Base-by-base conservation (phyloP, 2,113 vertebrate genomes). In the Sylvilagus bachmani region DNA sequence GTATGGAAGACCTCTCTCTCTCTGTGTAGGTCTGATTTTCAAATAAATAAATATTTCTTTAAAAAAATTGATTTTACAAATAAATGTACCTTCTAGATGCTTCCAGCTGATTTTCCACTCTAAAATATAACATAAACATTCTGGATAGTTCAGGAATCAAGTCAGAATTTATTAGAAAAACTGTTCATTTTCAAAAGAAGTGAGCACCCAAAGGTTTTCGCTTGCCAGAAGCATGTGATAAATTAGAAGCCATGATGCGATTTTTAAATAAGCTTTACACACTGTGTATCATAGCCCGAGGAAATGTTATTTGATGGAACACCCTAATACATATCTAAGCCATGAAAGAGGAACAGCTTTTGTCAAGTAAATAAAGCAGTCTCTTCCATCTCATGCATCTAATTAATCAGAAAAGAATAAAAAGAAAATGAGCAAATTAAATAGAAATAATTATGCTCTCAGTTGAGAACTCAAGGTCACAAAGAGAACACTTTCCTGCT, bases 341-440 rank as follows among this genome's bases (percentile, higher is more conserved):
- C 95, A 95, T 78, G 96, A 94, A 93, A 86, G 36, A 89, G 77
- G 67, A 97, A 97, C 81, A 96, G 95, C 36, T 96, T 96, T 93
- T 97, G 94, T 97, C 53, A 97, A 97, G 89, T 90, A 97, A 98
- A 96, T 97, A 97, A 93, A 97, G 24, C 83, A 89, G 74, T 87
- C 87, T 95, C 22, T 91, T 96, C 87, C 25, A 96, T 14, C 2
- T 96, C 67, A 90, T 87, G 7, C 64, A 97, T 96, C 61, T 87
- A 98, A 95, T 97, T 97, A 95, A 44, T 95, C 93, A 95, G 94
- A 36, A 95, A 97, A 90, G 77, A 97, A 97, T 95, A 97, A 95
- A 97, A 97, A 94, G 93, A 66, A 80, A 96, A 95, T 53, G 95
- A 97, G 90, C 86, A 97, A 97, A 97, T 97, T 98, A 97, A 96